Conservation (phyloP, 2,888 invertebrate species). For the Pterostichus madidus region DNA sequence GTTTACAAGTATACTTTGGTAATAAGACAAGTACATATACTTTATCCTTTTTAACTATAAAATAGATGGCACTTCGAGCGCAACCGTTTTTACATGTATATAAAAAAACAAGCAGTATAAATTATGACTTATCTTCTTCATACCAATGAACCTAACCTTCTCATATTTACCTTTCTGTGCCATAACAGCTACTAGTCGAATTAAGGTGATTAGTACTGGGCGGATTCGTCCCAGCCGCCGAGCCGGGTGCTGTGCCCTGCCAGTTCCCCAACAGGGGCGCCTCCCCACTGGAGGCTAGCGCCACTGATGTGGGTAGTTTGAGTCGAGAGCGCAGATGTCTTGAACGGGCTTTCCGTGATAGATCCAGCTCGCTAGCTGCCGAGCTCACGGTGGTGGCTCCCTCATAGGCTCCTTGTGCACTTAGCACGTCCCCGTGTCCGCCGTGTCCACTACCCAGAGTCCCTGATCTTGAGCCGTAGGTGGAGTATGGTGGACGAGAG, state of each 20-base stretch:
- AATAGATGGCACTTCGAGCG: no score
- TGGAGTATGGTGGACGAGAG: conserved; percentile 39
- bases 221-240: conserved; percentile 79
- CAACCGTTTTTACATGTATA: no score
- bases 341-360: conserved; percentile 85
- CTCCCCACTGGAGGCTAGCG: conserved; percentile 86
- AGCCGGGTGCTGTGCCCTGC: conserved; percentile 79
- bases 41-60: no score
- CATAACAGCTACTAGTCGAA: conserved; percentile 83
- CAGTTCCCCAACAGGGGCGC: conserved; percentile 86
- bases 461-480: neutral
- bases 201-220: conserved; percentile 82
- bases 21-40: no score
- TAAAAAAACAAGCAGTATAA: no score
- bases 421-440: conserved; percentile 84
- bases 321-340: conserved; percentile 82
- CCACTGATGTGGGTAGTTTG: conserved; percentile 81
- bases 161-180: conserved; percentile 81
- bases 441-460: conserved; percentile 74
- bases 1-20: no score
- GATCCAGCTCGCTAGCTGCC: conserved; percentile 87
- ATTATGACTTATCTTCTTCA: neutral
- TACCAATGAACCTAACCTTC: neutral
- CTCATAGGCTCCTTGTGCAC: conserved; percentile 79
- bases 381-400: conserved; percentile 81